phyloP scores from a whole-genome alignment of 1,140 invertebrate species.

The Sinella curviseta region DNA sequence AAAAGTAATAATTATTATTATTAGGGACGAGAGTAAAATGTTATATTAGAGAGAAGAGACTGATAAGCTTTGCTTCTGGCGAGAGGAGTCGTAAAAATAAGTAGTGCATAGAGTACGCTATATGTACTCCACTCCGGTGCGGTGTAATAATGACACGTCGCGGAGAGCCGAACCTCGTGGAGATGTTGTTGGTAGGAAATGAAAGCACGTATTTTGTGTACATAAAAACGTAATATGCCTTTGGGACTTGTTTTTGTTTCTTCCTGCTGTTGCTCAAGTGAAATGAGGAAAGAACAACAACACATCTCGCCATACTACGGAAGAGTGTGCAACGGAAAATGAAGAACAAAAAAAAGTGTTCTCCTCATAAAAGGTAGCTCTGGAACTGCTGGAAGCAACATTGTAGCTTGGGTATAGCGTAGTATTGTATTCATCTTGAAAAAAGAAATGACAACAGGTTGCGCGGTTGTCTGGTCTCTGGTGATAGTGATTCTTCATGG shows the following conservation, averaged over 20 bases:
- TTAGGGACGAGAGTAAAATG: neutral
- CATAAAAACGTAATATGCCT: slow-evolving; percentile 11
- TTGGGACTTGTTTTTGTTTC: slow-evolving; percentile 12
- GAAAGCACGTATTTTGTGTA: neutral
- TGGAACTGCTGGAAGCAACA: slow-evolving; percentile 1
- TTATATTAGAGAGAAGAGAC: neutral
- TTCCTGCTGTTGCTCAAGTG: neutral
- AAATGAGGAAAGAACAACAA: neutral
- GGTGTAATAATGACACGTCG: too few species aligned
- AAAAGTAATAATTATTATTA: slow-evolving; percentile 14
- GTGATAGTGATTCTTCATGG: neutral
- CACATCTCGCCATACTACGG: neutral
- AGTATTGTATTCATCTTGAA: neutral
- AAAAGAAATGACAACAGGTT: slow-evolving; percentile 12
- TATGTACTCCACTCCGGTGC: too few species aligned
- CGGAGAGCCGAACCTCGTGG: too few species aligned
- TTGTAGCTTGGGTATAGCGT: neutral
- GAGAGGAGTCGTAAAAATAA: neutral
- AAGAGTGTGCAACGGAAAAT: neutral
- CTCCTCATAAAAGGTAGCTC: slow-evolving; percentile 4
- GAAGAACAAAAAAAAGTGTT: neutral
- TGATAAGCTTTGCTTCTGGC: slow-evolving; percentile 1
- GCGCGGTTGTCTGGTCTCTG: neutral
- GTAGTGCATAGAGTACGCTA: too few species aligned
- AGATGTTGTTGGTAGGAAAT: neutral